A percentile compares a stretch with the other conserved stretches of the same genome.
These are phyloP conservation scores for Girardinichthys multiradiatus DNA, from an alignment of 2,113 vertebrate species.

Conservation along the genomic window DNA sequence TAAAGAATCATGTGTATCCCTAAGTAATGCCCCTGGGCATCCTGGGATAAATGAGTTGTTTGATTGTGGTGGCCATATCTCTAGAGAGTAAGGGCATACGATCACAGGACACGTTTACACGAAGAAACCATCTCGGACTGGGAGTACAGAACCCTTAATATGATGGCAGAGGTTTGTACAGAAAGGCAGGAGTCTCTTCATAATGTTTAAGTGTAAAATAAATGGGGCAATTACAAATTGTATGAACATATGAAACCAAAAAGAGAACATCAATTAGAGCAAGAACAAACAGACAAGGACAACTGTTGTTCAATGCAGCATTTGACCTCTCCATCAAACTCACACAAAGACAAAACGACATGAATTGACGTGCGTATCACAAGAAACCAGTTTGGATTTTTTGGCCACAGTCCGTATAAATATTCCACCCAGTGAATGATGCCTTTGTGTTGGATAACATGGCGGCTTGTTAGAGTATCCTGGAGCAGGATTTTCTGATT, in stretches of 20 bases:
- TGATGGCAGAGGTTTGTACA: background rate
- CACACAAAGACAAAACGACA: no score
- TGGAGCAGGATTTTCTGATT: conserved; percentile 27
- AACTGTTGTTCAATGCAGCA: no score
- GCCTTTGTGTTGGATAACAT: conserved; percentile 39
- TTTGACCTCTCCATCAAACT: no score
- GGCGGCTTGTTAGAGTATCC: conserved; percentile 44
- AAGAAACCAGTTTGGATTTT: conserved; percentile 46
- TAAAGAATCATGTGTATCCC: conserved; percentile 37
- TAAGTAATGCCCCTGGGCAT: conserved; percentile 20
- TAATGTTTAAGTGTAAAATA: no score
- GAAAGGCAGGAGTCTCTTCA: background rate
- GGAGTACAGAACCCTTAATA: conserved; percentile 5
- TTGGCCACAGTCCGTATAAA: conserved; percentile 22
- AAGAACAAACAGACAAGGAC: conserved; percentile 22
- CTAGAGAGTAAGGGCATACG: background rate
- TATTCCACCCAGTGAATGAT: conserved; percentile 28
- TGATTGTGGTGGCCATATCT: conserved; percentile 16
- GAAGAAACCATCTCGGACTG: background rate
- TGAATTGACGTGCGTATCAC: conserved; percentile 38
- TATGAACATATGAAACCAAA: background rate
- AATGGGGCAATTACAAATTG: background rate
- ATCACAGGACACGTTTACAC: background rate
- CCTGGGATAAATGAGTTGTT: conserved; percentile 46
- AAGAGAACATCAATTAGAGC: background rate